These are phyloP conservation scores for Paragorgia papillata DNA, from an alignment of 92 coral and sea anemone genomes.

Conservation along the genomic window DNA sequence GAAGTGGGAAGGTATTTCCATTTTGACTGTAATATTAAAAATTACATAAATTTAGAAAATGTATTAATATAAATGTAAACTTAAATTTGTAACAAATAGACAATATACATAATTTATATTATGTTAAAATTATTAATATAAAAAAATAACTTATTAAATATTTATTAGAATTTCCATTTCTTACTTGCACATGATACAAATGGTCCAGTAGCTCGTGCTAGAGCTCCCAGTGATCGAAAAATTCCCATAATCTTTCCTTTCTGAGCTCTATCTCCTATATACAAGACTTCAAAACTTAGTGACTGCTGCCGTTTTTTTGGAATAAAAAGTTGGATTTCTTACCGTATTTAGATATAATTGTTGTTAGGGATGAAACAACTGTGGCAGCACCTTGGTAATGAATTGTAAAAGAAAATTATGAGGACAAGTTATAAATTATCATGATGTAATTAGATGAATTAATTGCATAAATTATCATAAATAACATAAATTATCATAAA, in stretches of 20 bases:
- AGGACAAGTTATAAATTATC: background rate
- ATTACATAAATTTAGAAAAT: too few species aligned
- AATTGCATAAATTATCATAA: too few species aligned
- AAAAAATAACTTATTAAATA: too few species aligned
- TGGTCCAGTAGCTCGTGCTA: slow-evolving; percentile 94
- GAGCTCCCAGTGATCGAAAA: slow-evolving; percentile 93
- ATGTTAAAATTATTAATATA: too few species aligned
- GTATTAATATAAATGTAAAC: too few species aligned
- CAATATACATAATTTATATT: too few species aligned
- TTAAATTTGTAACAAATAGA: too few species aligned
- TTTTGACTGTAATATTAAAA: too few species aligned
- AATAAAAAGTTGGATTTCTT: slow-evolving; percentile 26
- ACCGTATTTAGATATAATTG: slow-evolving; percentile 87
- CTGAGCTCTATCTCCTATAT: slow-evolving; percentile 74
- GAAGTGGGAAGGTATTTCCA: too few species aligned
- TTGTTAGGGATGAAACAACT: slow-evolving; percentile 88
- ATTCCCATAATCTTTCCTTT: slow-evolving; percentile 98
- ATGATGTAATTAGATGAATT: background rate
- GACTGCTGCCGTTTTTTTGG: background rate
- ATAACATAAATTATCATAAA: too few species aligned
- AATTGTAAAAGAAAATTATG: background rate
- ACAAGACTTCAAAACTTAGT: background rate
- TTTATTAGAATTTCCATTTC: too few species aligned
- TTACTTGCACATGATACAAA: slow-evolving; percentile 82
- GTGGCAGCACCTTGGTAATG: slow-evolving; percentile 75